phyloP scores from a whole-genome alignment of 2,888 invertebrate genomes.

The Leucophenga maculata region DNA sequence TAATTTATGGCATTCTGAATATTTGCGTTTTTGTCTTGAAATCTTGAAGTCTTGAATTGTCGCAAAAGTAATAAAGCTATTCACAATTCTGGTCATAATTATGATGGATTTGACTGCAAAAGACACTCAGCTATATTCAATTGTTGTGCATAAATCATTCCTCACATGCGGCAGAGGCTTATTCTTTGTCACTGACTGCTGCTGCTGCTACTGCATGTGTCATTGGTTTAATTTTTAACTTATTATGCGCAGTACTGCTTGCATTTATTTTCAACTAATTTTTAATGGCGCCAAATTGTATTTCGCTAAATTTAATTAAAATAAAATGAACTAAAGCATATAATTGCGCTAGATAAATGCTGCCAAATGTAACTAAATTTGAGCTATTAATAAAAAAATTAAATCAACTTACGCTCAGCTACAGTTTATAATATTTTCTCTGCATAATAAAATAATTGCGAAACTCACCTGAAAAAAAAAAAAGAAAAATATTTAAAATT shows the following conservation, averaged over 20 bases:
- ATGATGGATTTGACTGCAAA: slow-evolving; percentile 50
- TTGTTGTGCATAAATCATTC: slow-evolving; percentile 39
- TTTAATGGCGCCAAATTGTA: background rate
- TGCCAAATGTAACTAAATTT: no score
- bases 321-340: no score
- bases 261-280: background rate
- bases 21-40: background rate
- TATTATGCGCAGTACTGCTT: background rate
- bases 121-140: slow-evolving; percentile 52
- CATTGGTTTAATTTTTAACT: background rate
- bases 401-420: background rate
- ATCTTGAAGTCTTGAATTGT: background rate
- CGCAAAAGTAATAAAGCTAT: slow-evolving; percentile 42
- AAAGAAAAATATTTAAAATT: background rate
- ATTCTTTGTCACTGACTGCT: background rate
- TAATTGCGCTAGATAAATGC: no score
- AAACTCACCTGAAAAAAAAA: slow-evolving; percentile 4
- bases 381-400: background rate
- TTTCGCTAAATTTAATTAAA: no score
- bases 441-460: background rate
- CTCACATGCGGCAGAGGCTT: background rate
- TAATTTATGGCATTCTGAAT: slow-evolving; percentile 40
- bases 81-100: slow-evolving; percentile 38
- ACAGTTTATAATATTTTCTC: background rate
- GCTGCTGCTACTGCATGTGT: slow-evolving; percentile 6